These are phyloP conservation scores for Lordiphosa fenestrarum DNA, from an alignment of 2,888 invertebrate species.

Conservation along the genomic window DNA sequence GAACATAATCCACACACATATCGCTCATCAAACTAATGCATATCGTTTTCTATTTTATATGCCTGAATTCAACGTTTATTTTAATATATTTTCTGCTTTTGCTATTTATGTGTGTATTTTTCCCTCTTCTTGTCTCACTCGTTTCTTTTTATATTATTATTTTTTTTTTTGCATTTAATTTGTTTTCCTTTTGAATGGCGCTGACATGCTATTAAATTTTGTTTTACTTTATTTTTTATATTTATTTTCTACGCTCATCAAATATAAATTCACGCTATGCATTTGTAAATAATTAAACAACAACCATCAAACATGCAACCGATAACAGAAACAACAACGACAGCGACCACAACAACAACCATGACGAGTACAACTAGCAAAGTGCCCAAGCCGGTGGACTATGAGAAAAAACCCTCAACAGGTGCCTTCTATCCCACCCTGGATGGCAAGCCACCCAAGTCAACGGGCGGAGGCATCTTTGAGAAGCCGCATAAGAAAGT, in stretches of 20 bases:
- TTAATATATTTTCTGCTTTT: conserved; percentile 4
- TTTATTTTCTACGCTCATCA: conserved; percentile 49
- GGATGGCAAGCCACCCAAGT: conserved; percentile 78
- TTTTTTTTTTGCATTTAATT: neutral
- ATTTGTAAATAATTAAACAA: conserved; percentile 72
- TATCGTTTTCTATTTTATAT: conserved; percentile 28
- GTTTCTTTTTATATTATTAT: conserved; percentile 14
- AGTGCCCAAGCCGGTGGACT: conserved; percentile 37
- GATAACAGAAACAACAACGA: conserved; percentile 53
- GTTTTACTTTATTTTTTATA: conserved; percentile 38
- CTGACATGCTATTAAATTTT: conserved; percentile 40
- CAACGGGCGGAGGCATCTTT: conserved; percentile 42
- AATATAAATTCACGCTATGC: conserved; percentile 65
- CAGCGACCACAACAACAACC: conserved; percentile 34
- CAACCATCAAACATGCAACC: conserved; percentile 62
- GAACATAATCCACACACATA: conserved; percentile 28
- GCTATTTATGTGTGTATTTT: conserved; percentile 14
- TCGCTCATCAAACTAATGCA: conserved; percentile 36
- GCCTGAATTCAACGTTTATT: conserved; percentile 16
- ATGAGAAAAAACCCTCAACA: conserved; percentile 60
- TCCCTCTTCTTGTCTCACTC: conserved; percentile 43
- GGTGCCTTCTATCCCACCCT: conserved; percentile 78
- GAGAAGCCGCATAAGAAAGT: conserved; percentile 74
- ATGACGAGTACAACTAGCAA: conserved; percentile 33
- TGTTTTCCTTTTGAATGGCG: conserved; percentile 26